Conservation (phyloP, 2,113 vertebrate species). For the Siphamia tubifer region DNA sequence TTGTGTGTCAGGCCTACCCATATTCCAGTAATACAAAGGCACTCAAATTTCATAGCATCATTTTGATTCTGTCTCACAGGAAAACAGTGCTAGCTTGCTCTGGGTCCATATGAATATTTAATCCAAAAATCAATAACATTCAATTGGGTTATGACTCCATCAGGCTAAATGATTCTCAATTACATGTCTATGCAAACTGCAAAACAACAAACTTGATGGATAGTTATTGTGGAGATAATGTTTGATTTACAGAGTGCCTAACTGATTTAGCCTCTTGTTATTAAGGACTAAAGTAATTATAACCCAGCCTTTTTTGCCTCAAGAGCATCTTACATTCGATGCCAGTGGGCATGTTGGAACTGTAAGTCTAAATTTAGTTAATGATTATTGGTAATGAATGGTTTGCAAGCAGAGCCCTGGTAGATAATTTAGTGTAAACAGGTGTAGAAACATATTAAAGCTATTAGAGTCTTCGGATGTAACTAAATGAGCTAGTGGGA, state of each 20-base stretch:
- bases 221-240: slow-evolving; percentile 50
- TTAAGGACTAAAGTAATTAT: slow-evolving; percentile 64
- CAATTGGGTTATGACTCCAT: slow-evolving; percentile 68
- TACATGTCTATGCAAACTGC: slow-evolving; percentile 39
- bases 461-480: too few species aligned
- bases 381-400: slow-evolving; percentile 28
- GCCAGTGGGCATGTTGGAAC: neutral
- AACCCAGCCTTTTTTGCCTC: slow-evolving; percentile 11
- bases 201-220: slow-evolving; percentile 57
- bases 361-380: slow-evolving; percentile 38
- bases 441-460: too few species aligned
- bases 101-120: slow-evolving; percentile 46
- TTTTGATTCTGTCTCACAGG: slow-evolving; percentile 25
- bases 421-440: too few species aligned
- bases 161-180: slow-evolving; percentile 58
- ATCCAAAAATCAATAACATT: slow-evolving; percentile 64
- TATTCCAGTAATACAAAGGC: slow-evolving; percentile 16
- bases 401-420: too few species aligned
- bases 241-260: slow-evolving; percentile 52
- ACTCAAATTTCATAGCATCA: slow-evolving; percentile 34
- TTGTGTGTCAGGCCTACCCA: neutral
- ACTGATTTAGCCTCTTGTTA: slow-evolving; percentile 64
- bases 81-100: slow-evolving; percentile 1
- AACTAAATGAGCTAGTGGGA: too few species aligned
- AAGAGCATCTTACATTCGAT: slow-evolving; percentile 20